Evolutionary conservation across 2,797 vertebrate species (phyloP), one percentile per base, ranked within the genome.

Genomic region (Coracias cyanogaster): DNA sequence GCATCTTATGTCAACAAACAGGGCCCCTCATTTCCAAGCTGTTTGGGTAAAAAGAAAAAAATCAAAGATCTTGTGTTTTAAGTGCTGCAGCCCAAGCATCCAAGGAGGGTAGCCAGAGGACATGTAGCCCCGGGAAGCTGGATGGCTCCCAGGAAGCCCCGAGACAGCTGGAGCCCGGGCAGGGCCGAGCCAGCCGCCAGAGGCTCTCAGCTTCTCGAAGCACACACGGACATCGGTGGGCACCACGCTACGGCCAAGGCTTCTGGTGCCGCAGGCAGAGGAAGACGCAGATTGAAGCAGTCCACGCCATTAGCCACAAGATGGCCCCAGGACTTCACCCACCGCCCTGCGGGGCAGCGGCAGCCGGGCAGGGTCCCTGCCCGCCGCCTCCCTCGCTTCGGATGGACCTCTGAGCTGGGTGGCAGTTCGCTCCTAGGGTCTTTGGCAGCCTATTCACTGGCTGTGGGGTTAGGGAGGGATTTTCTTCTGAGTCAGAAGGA

Each of bases 301-400:
- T 12, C 79, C 8, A 6, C 12, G 24, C 35, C 41, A 4, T 4
- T 51, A 79, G 70, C 96, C 97, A 95, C 97, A 55, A 96, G 97
- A 81, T 85, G 97, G 94, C 97, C 82, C 89, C 87, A 95, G 86
- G 85, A 71, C 41, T 31, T 83, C 93, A 89, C 51, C 73, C 19
- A 64, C 33, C 21, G 81, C 22, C 55, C 35, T 6, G 43, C 6
- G 18, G 62, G 55, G 46, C 54, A 18, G 17, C 9, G 37, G 29
- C 24, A 25, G 37, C 43, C 21, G 10, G 64, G 20, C 33, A 11
- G 26, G 45, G 21, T 6, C 24, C 21, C 31, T 3, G 12, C 15
- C 13, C 14, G 21, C 19, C 16, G 6, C 21, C 10, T 22, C 24
- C 25, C 35, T 15, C 2, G 13, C 37, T 12, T 45, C 8, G n/a